These are phyloP conservation scores for Habroteleia sp. DNA, from an alignment of 2,888 invertebrate species.

Conservation along the genomic window DNA sequence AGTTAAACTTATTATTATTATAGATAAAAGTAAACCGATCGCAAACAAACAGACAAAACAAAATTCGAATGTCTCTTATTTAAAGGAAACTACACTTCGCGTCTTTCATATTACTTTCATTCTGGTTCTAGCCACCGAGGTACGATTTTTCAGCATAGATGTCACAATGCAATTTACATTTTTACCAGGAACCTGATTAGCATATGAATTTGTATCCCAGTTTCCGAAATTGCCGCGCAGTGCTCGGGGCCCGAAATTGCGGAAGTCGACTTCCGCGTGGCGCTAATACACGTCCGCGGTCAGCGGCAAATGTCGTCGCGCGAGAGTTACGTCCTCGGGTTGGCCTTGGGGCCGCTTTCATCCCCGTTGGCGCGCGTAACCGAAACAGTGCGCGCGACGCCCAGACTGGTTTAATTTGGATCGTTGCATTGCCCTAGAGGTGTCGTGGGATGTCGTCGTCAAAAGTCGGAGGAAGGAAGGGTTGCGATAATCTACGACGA, in stretches of 20 bases:
- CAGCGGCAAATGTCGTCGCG: conserved; percentile 28
- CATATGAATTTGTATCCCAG: conserved; percentile 20
- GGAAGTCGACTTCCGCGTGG: conserved; percentile 13
- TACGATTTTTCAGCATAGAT: too few relatives aligned
- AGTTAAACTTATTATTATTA: too few relatives aligned
- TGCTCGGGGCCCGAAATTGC: conserved; percentile 11
- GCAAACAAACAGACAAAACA: too few relatives aligned
- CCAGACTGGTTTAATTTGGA: conserved; percentile 60
- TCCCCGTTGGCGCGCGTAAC: conserved; percentile 34
- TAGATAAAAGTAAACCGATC: too few relatives aligned
- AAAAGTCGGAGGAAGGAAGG: conserved; percentile 64
- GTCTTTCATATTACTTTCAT: too few relatives aligned
- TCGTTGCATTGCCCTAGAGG: conserved; percentile 62
- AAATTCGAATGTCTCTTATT: too few relatives aligned
- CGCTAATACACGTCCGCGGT: conserved; percentile 27
- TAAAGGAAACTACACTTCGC: too few relatives aligned
- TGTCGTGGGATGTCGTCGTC: conserved; percentile 59
- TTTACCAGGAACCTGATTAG: neutral
- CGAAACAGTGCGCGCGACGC: conserved; percentile 19
- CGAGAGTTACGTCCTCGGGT: conserved; percentile 22
- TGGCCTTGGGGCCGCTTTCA: conserved; percentile 42
- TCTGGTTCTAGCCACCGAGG: too few relatives aligned
- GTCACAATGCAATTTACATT: too few relatives aligned
- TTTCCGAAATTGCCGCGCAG: conserved; percentile 3
- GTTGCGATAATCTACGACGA: conserved; percentile 58